phyloP scores from a whole-genome alignment of 2,888 invertebrate genomes.

The Taphrorychus bicolor region DNA sequence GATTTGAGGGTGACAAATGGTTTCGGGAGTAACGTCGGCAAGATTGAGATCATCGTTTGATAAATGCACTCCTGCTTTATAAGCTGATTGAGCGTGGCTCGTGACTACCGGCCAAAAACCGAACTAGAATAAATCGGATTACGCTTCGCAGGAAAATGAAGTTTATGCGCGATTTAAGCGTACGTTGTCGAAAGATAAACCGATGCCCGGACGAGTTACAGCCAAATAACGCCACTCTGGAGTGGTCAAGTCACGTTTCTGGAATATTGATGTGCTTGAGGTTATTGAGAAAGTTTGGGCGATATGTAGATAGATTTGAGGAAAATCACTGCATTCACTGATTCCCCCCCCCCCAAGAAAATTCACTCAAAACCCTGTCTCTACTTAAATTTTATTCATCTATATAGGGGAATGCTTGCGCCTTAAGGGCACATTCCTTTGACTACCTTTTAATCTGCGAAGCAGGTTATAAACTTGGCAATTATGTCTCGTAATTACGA shows the following conservation, averaged over 20 bases:
- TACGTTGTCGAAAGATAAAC: constrained; percentile 35
- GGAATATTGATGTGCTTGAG: constrained; percentile 22
- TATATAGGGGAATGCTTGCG: constrained; percentile 9
- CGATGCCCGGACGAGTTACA: constrained; percentile 17
- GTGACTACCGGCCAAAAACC: neutral
- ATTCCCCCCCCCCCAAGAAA: constrained; percentile 6
- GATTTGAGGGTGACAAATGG: constrained; percentile 38
- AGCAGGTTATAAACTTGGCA: constrained; percentile 41
- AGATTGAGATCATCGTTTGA: constrained; percentile 21
- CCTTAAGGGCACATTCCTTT: constrained; percentile 31
- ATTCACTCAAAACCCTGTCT: constrained; percentile 26
- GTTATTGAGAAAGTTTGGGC: constrained; percentile 8
- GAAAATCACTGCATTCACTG: neutral
- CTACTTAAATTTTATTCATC: constrained; percentile 21
- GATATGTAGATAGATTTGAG: neutral
- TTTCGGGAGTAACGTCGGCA: constrained; percentile 20
- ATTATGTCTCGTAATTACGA: constrained; percentile 46
- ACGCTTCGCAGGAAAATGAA: constrained; percentile 21
- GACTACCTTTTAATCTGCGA: constrained; percentile 26
- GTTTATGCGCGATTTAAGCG: constrained; percentile 29
- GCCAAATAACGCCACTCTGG: constrained; percentile 26
- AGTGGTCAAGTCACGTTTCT: constrained; percentile 31
- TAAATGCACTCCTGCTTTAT: constrained; percentile 15
- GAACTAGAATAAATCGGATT: constrained; percentile 35
- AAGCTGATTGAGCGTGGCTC: constrained; percentile 10